Conservation (phyloP, 23 tunicate genomes). For the Trididemnum miniatum region DNA sequence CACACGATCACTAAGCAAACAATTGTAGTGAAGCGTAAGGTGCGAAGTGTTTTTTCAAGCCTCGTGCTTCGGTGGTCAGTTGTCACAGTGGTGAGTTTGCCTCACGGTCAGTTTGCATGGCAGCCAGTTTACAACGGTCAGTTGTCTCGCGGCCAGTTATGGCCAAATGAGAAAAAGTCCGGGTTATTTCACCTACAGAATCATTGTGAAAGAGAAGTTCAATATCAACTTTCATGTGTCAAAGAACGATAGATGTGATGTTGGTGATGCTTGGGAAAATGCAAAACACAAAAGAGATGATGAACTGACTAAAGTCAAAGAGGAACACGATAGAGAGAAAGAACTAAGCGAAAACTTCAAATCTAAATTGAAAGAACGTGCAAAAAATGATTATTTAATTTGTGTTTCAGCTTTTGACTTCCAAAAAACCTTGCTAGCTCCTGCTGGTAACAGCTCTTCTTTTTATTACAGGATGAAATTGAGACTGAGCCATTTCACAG, state of each 20-base stretch:
- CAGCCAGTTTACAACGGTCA: too few relatives aligned
- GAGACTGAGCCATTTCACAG: background rate
- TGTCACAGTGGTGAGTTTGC: too few relatives aligned
- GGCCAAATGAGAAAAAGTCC: background rate
- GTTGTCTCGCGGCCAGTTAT: too few relatives aligned
- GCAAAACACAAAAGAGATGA: background rate
- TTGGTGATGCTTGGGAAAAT: background rate
- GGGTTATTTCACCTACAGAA: background rate
- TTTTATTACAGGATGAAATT: background rate
- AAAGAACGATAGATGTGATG: background rate
- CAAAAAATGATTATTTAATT: background rate
- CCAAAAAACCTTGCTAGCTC: background rate
- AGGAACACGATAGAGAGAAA: background rate
- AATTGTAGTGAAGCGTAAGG: too few relatives aligned
- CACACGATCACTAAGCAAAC: too few relatives aligned
- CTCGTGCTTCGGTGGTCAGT: too few relatives aligned
- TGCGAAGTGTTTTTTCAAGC: too few relatives aligned
- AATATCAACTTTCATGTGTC: background rate
- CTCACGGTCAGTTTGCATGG: too few relatives aligned
- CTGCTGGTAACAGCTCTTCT: background rate
- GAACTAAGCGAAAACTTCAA: background rate
- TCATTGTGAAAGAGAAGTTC: background rate
- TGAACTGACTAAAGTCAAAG: background rate
- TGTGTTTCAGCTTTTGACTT: background rate
- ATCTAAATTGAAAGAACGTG: background rate